A percentile compares a stretch with the other conserved stretches of the same genome.
Conservation (phyloP, 2,797 vertebrate species). For the Sciurus vulgaris region DNA sequence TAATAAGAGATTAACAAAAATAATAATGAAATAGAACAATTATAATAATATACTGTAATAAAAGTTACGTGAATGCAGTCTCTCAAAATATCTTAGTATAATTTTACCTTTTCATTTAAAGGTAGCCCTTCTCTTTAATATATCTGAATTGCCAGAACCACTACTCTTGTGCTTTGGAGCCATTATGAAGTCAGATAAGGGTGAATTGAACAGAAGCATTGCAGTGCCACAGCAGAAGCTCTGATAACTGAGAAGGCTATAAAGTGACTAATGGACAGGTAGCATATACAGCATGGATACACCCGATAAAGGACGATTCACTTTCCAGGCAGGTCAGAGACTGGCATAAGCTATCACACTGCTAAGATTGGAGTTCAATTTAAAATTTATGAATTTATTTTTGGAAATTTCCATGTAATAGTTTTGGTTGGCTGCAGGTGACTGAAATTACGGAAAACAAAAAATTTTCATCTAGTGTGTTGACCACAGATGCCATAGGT, state of each 20-base stretch:
- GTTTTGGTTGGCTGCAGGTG: not conserved
- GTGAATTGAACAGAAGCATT: not conserved
- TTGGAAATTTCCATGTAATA: not conserved
- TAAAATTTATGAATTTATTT: not conserved
- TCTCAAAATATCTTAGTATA: not conserved
- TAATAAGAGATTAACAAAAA: not conserved
- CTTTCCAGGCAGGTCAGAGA: not conserved
- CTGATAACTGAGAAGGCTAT: not conserved
- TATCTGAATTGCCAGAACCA: not conserved
- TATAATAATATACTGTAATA: not conserved
- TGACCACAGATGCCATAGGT: fast-evolving
- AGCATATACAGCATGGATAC: not conserved
- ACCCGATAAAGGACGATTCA: not conserved
- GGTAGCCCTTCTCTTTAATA: not conserved
- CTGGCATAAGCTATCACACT: too few relatives aligned
- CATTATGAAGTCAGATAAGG: not conserved
- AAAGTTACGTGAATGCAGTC: not conserved
- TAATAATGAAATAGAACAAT: not conserved
- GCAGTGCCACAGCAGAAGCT: not conserved
- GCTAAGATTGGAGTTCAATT: not conserved
- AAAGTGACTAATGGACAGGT: not conserved
- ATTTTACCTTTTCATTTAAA: not conserved
- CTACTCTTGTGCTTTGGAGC: too few relatives aligned
- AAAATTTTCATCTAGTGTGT: not conserved
- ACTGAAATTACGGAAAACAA: not conserved